These are phyloP conservation scores for Tetranychus piercei DNA, from an alignment of 2,888 invertebrate genomes.

Conservation along the genomic window DNA sequence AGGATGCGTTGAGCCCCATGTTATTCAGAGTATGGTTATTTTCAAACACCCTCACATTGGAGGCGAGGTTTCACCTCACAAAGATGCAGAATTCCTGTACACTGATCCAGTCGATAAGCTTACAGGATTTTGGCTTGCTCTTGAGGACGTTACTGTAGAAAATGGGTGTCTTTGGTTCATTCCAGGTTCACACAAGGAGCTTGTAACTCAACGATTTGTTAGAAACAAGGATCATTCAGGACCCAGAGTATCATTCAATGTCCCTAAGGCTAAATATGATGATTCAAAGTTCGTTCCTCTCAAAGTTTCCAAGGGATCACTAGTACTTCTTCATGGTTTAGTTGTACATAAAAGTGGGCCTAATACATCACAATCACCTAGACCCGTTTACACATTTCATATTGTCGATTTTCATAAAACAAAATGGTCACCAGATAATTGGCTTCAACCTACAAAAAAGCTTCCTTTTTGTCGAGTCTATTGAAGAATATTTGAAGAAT, in stretches of 20 bases:
- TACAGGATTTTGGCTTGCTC: constrained; percentile 83
- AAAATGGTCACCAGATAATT: constrained; percentile 59
- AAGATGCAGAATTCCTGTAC: constrained; percentile 66
- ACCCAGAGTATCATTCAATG: constrained; percentile 44
- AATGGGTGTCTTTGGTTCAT: constrained; percentile 90
- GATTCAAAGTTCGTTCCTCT: constrained; percentile 55
- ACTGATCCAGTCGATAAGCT: constrained; percentile 57
- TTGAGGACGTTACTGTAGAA: constrained; percentile 74
- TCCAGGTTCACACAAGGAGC: constrained; percentile 72
- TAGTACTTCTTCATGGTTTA: constrained; percentile 72
- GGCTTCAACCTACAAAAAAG: constrained; percentile 32
- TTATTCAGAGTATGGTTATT: constrained; percentile 93
- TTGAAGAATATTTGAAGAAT: background rate
- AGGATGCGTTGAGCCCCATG: constrained; percentile 54
- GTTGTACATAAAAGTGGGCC: constrained; percentile 78
- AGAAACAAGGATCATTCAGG: constrained; percentile 45
- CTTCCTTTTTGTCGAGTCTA: background rate
- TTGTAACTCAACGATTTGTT: constrained; percentile 40
- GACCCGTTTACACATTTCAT: constrained; percentile 91
- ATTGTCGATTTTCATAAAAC: constrained; percentile 58
- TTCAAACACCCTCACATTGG: constrained; percentile 85
- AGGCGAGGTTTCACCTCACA: constrained; percentile 45
- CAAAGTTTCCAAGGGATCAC: constrained; percentile 65
- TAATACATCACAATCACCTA: constrained; percentile 60
- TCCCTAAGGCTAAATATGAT: constrained; percentile 36